Percentiles rank a stretch among this genome's conserved stretches.
Conservation (phyloP, 2,888 invertebrate genomes). For the Glyphotaelius pellucidus region DNA sequence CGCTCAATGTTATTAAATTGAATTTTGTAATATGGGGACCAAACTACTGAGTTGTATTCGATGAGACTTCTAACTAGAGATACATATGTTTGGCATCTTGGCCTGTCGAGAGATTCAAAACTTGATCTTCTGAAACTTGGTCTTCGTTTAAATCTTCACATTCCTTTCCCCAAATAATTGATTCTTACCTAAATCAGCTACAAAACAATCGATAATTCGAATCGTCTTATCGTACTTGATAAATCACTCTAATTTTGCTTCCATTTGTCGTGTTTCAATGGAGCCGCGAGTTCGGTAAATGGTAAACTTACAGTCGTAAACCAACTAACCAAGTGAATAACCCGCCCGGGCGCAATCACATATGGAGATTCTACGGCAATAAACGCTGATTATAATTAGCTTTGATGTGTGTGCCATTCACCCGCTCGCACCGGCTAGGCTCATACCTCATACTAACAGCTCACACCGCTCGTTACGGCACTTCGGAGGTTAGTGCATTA, state of each 20-base stretch:
- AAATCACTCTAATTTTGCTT: not conserved
- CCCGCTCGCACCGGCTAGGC: not conserved
- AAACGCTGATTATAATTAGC: constrained; percentile 64
- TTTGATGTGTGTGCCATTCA: constrained; percentile 54
- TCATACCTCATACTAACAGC: too few relatives aligned
- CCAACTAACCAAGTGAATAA: constrained; percentile 7
- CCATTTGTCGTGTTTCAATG: not conserved
- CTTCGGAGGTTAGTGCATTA: not conserved
- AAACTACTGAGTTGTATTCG: too few relatives aligned
- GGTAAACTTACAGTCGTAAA: not conserved
- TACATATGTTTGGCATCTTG: too few relatives aligned
- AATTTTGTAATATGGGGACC: too few relatives aligned
- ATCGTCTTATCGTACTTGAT: not conserved
- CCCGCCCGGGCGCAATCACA: constrained; percentile 60
- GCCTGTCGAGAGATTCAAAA: too few relatives aligned
- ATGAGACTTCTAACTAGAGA: too few relatives aligned
- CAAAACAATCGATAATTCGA: not conserved
- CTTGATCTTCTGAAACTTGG: too few relatives aligned
- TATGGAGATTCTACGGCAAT: constrained; percentile 61
- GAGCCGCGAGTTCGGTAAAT: not conserved
- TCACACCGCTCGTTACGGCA: not conserved
- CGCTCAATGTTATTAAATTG: too few relatives aligned
- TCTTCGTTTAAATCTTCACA: too few relatives aligned
- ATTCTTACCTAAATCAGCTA: too few relatives aligned
- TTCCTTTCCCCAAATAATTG: not conserved